phyloP scores from a whole-genome alignment of 2,888 invertebrate genomes.

The Tetragonula carbonaria region DNA sequence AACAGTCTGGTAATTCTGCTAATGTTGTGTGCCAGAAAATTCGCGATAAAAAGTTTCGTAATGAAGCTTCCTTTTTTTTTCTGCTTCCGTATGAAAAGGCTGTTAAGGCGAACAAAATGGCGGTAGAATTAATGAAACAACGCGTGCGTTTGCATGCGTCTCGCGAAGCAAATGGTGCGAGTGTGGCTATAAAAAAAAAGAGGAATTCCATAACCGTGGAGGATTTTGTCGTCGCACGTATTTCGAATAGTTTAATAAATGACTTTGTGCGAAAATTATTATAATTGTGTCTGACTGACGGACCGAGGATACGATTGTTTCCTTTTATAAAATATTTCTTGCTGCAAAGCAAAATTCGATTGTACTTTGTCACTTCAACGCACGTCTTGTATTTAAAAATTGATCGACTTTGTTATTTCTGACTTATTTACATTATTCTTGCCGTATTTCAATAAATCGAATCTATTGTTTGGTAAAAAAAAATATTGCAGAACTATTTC shows the following conservation, averaged over 20 bases:
- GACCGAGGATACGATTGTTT: neutral
- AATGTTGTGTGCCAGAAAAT: too few species aligned
- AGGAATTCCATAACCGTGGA: neutral
- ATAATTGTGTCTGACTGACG: neutral
- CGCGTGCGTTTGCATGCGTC: conserved; percentile 9
- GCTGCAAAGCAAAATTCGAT: too few species aligned
- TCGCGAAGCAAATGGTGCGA: conserved; percentile 27
- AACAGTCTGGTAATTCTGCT: too few species aligned
- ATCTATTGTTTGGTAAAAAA: too few species aligned
- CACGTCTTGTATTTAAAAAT: too few species aligned
- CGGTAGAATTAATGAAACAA: conserved; percentile 49
- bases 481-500: too few species aligned
- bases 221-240: conserved; percentile 25
- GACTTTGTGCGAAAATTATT: neutral
- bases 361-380: too few species aligned
- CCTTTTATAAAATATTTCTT: too few species aligned
- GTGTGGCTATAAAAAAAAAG: conserved; percentile 36
- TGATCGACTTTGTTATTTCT: too few species aligned
- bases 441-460: too few species aligned
- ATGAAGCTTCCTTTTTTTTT: neutral
- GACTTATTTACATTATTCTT: too few species aligned
- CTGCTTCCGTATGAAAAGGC: neutral
- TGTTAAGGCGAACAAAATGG: neutral
- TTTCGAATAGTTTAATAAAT: conserved; percentile 47
- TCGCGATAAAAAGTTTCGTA: neutral